phyloP scores from a whole-genome alignment of 2,113 vertebrate genomes.

The Apteryx mantelli region DNA sequence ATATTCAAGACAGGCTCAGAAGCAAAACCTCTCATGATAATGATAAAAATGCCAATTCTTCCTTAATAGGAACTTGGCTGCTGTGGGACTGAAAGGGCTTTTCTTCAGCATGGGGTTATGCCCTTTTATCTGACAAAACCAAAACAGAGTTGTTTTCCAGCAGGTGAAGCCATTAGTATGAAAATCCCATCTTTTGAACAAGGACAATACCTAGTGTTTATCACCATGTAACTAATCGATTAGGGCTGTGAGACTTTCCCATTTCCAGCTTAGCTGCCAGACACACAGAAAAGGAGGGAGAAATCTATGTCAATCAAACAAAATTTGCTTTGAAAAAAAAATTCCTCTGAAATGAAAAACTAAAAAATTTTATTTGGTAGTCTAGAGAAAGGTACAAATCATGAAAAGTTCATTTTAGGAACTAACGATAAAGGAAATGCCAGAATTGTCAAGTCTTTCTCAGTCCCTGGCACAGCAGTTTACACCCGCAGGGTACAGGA shows the following conservation, averaged over 20 bases:
- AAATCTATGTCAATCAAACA: not conserved
- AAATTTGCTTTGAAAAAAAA: not conserved
- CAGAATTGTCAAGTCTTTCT: not conserved
- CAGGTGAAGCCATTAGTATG: not conserved
- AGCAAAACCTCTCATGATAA: not conserved
- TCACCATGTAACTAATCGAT: not conserved
- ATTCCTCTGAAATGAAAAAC: not conserved
- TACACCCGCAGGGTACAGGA: not conserved
- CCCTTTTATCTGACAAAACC: not conserved
- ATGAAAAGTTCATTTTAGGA: not conserved
- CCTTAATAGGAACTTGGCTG: not conserved
- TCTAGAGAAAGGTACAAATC: not conserved
- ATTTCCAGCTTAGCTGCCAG: not conserved
- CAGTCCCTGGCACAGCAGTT: not conserved
- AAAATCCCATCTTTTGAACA: not conserved
- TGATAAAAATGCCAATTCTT: not conserved
- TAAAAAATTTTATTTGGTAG: not conserved
- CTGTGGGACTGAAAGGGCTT: not conserved
- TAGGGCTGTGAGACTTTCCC: not conserved
- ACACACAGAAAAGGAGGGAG: not conserved
- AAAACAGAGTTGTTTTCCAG: constrained; percentile 2
- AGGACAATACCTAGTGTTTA: not conserved
- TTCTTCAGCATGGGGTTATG: not conserved
- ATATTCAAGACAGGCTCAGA: not conserved
- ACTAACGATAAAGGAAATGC: not conserved